Base-by-base conservation (phyloP, 2,888 invertebrate genomes). In the Thalpophila matura region DNA sequence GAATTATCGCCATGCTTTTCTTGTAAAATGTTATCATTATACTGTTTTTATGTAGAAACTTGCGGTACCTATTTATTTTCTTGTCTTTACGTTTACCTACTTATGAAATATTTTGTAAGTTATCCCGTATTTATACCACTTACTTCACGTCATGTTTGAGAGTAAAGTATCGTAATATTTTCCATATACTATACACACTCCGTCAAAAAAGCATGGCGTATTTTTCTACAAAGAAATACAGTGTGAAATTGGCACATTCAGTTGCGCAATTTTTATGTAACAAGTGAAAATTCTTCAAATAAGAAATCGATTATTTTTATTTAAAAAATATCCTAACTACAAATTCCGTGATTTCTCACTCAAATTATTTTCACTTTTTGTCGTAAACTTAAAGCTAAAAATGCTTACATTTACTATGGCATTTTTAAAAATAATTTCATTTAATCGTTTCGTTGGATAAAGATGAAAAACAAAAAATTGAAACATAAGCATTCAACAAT, bases 371-470 rank as follows among this genome's bases (percentile, higher is more conserved):
- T 95, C 94, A 89, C 73, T 54, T 56, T 51, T 43, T 49, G 16
- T 51, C 6, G 12, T 27, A 18, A 51, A 61, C 83, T 87, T 91
- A 89, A 79, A 60, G 81, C 89, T 91, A 92, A 81, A 81, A 86
- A 87, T 87, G 87, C 94, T 94, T 94, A 94, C 66, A 90, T 78
- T 89, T 95, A 95, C 89, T 94, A 95, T 95, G 95, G 95, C 95
- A 93, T 93, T 91, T 86, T 81, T 79, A 70, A 74, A 76, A 80
- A 82, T 83, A 82, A 82, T 84, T 84, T 80, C 76, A 73, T 58
- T 72, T 69, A 61, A 54, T 50, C 24, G 27, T 67, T 71, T 56
- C 16, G 12, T 61, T 73, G 61, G 26, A 59, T 45, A 42, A 54
- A 63, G 51, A 57, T 59, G 53, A 58, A 69, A 72, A 51, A 68